Evolutionary conservation across 1,140 invertebrate genomes (phyloP).

Genomic region (Drosophila parvula): DNA sequence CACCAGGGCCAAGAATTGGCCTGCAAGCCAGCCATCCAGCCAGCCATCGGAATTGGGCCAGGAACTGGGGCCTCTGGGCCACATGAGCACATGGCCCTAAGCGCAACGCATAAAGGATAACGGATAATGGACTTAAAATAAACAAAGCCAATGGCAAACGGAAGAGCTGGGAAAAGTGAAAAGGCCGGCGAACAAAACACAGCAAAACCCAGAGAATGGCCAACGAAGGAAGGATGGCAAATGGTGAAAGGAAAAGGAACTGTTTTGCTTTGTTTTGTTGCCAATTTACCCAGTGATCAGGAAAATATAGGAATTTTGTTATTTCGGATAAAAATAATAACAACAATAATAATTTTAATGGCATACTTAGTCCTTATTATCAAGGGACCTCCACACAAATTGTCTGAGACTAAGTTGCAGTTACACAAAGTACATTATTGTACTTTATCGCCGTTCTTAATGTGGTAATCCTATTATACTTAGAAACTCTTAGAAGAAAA

Average conservation of each 20-base stretch:
- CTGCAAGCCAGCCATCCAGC: neutral
- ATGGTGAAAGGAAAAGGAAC: slow-evolving; percentile 18
- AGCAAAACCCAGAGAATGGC: slow-evolving; percentile 22
- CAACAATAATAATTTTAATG: slow-evolving; percentile 13
- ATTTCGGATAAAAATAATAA: slow-evolving; percentile 9
- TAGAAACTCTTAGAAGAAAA: too few relatives aligned
- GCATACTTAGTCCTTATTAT: slow-evolving; percentile 6
- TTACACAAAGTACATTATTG: slow-evolving; percentile 1
- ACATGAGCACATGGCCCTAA: slow-evolving; percentile 44
- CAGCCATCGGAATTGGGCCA: slow-evolving; percentile 3
- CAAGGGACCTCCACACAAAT: neutral
- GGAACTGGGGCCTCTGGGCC: slow-evolving; percentile 28
- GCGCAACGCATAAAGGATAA: slow-evolving; percentile 68
- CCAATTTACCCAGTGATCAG: slow-evolving; percentile 40
- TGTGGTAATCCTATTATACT: neutral
- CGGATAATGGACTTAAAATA: slow-evolving; percentile 71
- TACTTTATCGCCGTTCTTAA: neutral
- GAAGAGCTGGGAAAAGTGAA: slow-evolving; percentile 34
- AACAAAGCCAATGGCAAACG: slow-evolving; percentile 61
- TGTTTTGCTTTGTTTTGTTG: slow-evolving; percentile 36
- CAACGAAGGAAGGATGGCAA: slow-evolving; percentile 30
- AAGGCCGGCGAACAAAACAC: slow-evolving; percentile 48
- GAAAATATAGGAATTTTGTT: slow-evolving; percentile 14
- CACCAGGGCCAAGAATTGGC: slow-evolving; percentile 36
- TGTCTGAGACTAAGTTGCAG: slow-evolving; percentile 2